These are phyloP conservation scores for Polylopha cassiicola DNA, from an alignment of 2,888 invertebrate genomes.

Conservation along the genomic window DNA sequence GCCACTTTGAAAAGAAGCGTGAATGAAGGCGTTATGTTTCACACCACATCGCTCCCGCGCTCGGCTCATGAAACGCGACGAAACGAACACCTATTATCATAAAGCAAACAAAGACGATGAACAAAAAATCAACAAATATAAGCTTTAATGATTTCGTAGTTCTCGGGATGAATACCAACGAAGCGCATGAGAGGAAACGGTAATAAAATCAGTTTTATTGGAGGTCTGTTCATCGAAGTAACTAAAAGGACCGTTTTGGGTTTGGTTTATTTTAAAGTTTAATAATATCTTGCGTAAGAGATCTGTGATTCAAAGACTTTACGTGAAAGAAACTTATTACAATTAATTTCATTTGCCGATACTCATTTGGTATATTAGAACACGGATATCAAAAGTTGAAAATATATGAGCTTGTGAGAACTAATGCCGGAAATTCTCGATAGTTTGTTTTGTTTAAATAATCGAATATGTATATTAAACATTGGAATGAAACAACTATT, in stretches of 20 bases:
- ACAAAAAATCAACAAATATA: conserved; percentile 70
- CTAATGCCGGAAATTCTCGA: no score
- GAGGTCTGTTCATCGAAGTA: conserved; percentile 48
- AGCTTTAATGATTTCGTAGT: conserved; percentile 71
- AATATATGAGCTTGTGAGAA: no score
- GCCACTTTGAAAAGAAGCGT: conserved; percentile 65
- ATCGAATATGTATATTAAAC: no score
- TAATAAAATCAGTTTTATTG: conserved; percentile 69
- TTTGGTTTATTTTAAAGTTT: conserved; percentile 47
- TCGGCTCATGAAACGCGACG: conserved; percentile 50
- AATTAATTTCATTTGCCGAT: no score
- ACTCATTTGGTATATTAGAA: no score
- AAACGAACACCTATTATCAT: conserved; percentile 75
- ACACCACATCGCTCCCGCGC: conserved; percentile 66
- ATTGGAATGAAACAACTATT: no score
- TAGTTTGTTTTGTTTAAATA: no score
- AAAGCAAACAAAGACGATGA: conserved; percentile 67
- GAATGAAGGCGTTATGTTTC: conserved; percentile 75
- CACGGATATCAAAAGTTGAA: no score
- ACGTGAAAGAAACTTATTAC: no score
- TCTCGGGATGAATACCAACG: conserved; percentile 68
- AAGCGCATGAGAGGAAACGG: conserved; percentile 64
- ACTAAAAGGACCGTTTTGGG: conserved; percentile 30
- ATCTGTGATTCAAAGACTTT: background rate
- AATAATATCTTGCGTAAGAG: conserved; percentile 24